These are phyloP conservation scores for Panzeria rudis DNA, from an alignment of 2,888 invertebrate genomes.

Conservation along the genomic window DNA sequence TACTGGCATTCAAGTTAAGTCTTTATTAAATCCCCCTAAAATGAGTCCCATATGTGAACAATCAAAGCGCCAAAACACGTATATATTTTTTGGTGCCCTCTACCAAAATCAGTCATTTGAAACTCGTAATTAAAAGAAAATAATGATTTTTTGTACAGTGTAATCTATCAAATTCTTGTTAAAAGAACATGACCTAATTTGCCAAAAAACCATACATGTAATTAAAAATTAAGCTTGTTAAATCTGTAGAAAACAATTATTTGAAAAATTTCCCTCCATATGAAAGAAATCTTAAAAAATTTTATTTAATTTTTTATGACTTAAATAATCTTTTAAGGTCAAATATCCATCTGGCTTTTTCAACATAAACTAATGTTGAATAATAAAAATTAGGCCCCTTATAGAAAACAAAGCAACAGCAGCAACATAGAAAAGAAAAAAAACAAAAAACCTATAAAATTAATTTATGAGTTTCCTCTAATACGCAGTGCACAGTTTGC, in stretches of 20 bases:
- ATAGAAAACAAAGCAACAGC: not conserved
- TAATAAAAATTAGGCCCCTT: conserved; percentile 30
- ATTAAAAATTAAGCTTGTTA: conserved; percentile 1
- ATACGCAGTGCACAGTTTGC: not conserved
- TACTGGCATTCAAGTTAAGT: too few species aligned
- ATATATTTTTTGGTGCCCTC: too few species aligned
- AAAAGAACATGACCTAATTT: not conserved
- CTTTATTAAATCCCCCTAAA: too few species aligned
- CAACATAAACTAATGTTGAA: not conserved
- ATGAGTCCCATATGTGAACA: too few species aligned
- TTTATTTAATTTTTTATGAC: conserved; percentile 39
- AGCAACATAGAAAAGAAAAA: not conserved
- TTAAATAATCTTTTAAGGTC: conserved; percentile 60
- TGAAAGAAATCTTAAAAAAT: not conserved
- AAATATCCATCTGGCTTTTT: conserved; percentile 28
- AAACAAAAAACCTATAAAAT: conserved; percentile 35
- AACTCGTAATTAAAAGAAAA: too few species aligned
- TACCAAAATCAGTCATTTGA: too few species aligned
- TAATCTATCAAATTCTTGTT: not conserved
- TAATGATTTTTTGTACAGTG: too few species aligned
- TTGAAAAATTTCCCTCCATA: not conserved
- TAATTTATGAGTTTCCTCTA: conserved; percentile 54
- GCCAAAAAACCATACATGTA: not conserved
- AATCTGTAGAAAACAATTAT: not conserved
- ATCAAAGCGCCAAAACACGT: too few species aligned